Conservation (phyloP, 2,113 vertebrate genomes). For the Leucosticte australis region DNA sequence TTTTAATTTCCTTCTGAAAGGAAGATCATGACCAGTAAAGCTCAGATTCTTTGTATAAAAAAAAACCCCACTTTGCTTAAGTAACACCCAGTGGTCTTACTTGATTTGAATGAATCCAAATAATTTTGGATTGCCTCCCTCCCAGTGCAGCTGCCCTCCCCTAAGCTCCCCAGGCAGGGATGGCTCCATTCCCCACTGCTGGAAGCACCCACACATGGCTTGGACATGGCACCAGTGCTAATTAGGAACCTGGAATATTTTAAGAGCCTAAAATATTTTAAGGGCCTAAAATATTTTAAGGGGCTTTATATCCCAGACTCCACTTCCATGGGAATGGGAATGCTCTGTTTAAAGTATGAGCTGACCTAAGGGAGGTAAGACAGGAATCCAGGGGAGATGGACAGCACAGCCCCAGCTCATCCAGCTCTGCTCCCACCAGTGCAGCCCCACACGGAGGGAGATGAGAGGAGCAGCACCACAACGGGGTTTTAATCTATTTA, state of each 20-base stretch:
- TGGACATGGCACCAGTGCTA: neutral
- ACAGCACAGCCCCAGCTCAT: neutral
- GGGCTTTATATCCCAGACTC: neutral
- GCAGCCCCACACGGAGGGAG: neutral
- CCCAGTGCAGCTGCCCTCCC: neutral
- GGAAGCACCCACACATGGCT: neutral
- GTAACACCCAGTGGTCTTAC: neutral
- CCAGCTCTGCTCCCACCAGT: neutral
- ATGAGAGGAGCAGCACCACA: neutral
- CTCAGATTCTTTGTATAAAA: neutral
- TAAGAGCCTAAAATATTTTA: neutral
- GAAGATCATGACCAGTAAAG: neutral
- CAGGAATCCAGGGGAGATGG: neutral
- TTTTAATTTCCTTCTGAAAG: neutral
- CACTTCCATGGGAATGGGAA: neutral
- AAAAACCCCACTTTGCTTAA: neutral
- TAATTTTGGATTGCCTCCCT: neutral
- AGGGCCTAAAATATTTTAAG: neutral
- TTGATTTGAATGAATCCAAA: neutral
- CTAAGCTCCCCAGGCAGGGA: neutral
- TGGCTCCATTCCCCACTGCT: neutral
- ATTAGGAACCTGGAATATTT: neutral
- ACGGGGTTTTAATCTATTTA: neutral
- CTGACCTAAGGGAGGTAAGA: neutral
- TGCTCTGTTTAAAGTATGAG: fast-evolving